Percentiles rank a stretch among this genome's conserved stretches.
phyloP scores from a whole-genome alignment of 1,140 invertebrate species.

The Brachystomella parvula region DNA sequence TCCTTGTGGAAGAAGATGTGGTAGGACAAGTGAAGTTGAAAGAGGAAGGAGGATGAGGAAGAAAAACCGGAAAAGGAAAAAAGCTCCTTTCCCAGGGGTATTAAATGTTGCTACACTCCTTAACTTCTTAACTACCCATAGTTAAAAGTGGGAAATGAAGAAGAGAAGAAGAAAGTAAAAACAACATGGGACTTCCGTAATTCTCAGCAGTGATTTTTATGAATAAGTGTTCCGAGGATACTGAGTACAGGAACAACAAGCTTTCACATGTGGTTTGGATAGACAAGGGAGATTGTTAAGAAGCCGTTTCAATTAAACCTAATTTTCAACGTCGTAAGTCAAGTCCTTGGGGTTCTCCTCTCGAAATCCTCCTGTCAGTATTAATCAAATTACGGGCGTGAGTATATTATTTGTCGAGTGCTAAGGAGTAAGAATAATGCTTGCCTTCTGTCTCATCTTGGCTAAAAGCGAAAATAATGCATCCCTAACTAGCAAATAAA shows the following conservation, averaged over 20 bases:
- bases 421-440: neutral
- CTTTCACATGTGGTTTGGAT: constrained; percentile 22
- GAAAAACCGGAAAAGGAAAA: constrained; percentile 5
- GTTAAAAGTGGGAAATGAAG: neutral
- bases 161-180: neutral
- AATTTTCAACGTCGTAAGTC: constrained; percentile 36
- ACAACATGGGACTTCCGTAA: constrained; percentile 4
- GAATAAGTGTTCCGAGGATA: too few relatives aligned
- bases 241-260: too few relatives aligned
- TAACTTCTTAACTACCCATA: too few relatives aligned
- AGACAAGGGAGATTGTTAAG: constrained; percentile 10
- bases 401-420: too few relatives aligned
- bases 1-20: neutral
- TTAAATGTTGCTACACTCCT: constrained; percentile 1
- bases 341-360: constrained; percentile 14
- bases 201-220: neutral
- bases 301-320: constrained; percentile 30
- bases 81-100: constrained; percentile 17
- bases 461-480: too few relatives aligned
- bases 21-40: neutral
- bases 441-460: neutral
- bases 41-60: too few relatives aligned
- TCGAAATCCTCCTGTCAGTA: neutral
- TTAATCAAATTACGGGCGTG: too few relatives aligned
- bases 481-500: too few relatives aligned